These are phyloP conservation scores for Cryptops parisi DNA, from an alignment of 2,888 invertebrate species.

Conservation along the genomic window DNA sequence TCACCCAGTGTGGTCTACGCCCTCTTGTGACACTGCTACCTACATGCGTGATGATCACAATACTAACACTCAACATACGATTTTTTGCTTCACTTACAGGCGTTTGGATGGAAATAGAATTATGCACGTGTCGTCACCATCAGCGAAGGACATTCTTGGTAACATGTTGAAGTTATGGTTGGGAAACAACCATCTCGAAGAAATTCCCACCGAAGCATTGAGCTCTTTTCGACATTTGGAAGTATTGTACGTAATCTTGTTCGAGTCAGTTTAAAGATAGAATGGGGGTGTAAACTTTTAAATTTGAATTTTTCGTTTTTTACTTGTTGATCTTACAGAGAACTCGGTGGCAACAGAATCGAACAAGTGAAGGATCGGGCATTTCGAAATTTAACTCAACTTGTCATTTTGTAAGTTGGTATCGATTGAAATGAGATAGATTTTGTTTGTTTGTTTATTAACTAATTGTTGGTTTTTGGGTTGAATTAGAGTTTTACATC, in stretches of 20 bases:
- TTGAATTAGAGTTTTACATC: not conserved
- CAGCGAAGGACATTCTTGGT: not conserved
- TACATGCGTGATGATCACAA: not conserved
- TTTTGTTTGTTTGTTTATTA: not conserved
- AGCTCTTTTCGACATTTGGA: slow-evolving; percentile 1
- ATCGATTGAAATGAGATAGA: not conserved
- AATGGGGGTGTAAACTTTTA: not conserved
- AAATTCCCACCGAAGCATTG: slow-evolving; percentile 9
- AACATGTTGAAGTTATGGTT: slow-evolving; percentile 8
- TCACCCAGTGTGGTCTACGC: not conserved
- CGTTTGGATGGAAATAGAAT: slow-evolving; percentile 10
- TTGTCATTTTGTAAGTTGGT: slow-evolving; percentile 10
- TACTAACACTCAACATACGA: no score
- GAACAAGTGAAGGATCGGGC: slow-evolving; percentile 2
- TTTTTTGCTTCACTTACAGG: slow-evolving; percentile 1
- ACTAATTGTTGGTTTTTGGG: no score
- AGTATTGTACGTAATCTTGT: slow-evolving; percentile 3
- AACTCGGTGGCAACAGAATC: slow-evolving; percentile 10
- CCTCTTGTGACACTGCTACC: not conserved
- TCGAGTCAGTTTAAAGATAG: not conserved
- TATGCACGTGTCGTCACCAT: slow-evolving; percentile 1
- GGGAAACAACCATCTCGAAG: slow-evolving; percentile 1
- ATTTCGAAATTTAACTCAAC: slow-evolving; percentile 1
- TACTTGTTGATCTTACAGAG: not conserved
- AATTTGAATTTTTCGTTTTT: not conserved